Evolutionary conservation across 2,888 invertebrate genomes (phyloP).

Genomic region (Isotomurus palustris): DNA sequence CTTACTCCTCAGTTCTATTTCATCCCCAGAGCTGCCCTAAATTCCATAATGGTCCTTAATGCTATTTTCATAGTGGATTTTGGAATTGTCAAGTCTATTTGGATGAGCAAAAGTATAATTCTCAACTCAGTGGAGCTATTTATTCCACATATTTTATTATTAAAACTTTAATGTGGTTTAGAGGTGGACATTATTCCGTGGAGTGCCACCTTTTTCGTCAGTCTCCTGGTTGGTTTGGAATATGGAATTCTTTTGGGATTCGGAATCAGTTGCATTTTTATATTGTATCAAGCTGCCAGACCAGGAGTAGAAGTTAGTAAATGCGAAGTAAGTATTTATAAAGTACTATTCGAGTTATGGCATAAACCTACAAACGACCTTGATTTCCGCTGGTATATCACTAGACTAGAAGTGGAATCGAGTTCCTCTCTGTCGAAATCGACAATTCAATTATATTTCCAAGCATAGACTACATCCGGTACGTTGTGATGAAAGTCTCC

Average conservation of each 20-base stretch:
- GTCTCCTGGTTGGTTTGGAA: constrained; percentile 75
- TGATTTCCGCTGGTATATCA: background rate
- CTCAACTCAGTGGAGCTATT: too few relatives aligned
- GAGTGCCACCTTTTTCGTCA: constrained; percentile 74
- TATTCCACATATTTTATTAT: too few relatives aligned
- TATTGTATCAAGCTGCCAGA: constrained; percentile 77
- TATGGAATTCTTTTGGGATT: constrained; percentile 80
- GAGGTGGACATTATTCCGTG: constrained; percentile 82
- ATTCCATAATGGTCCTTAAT: constrained; percentile 83
- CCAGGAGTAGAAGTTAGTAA: constrained; percentile 69
- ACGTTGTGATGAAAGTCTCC: constrained; percentile 69
- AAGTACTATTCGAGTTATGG: too few relatives aligned
- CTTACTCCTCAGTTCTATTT: constrained; percentile 82
- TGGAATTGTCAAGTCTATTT: constrained; percentile 62
- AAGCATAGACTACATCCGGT: constrained; percentile 79
- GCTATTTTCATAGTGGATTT: constrained; percentile 62
- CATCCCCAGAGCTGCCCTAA: constrained; percentile 77
- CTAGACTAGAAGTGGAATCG: background rate
- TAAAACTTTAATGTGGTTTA: too few relatives aligned
- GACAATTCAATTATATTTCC: constrained; percentile 77
- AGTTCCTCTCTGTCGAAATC: constrained; percentile 9
- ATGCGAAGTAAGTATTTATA: background rate
- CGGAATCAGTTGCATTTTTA: constrained; percentile 72
- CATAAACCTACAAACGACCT: background rate
- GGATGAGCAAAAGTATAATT: constrained; percentile 74